Evolutionary conservation across 2,888 invertebrate genomes (phyloP).

Genomic region (Phaonia tiefii): DNA sequence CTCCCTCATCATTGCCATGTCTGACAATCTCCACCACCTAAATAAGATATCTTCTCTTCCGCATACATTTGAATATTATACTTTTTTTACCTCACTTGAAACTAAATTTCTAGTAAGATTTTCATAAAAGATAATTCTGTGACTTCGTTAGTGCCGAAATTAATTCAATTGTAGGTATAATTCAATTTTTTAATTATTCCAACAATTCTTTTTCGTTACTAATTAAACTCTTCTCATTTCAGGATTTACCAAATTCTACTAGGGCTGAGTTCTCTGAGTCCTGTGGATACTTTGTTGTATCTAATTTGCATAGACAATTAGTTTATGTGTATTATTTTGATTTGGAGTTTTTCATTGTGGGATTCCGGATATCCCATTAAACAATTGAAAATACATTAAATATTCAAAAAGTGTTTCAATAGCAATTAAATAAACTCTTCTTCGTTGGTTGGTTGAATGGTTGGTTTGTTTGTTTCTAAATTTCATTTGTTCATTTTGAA

Average conservation of each 20-base stretch:
- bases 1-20: too few species aligned
- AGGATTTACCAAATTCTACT: too few species aligned
- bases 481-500: conserved; percentile 43
- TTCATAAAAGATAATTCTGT: conserved; percentile 2
- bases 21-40: too few species aligned
- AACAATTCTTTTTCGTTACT: conserved; percentile 54
- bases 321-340: conserved; percentile 53
- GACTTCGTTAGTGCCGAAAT: conserved; percentile 47
- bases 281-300: conserved; percentile 9
- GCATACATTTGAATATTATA: too few species aligned
- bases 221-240: conserved; percentile 51
- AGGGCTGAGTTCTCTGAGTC: not conserved
- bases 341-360: conserved; percentile 27
- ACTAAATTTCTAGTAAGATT: too few species aligned
- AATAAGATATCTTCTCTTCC: too few species aligned
- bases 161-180: conserved; percentile 58
- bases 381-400: conserved; percentile 58
- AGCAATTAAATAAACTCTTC: conserved; percentile 58
- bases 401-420: conserved; percentile 55
- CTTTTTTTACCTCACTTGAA: too few species aligned
- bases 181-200: conserved; percentile 54
- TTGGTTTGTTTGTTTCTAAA: conserved; percentile 38
- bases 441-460: too few species aligned
- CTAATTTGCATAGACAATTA: conserved; percentile 62
- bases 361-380: conserved; percentile 7